A percentile compares a stretch with the other conserved stretches of the same genome.
Evolutionary conservation across 1,140 invertebrate species (phyloP).

Genomic region (Heliconius melpomene): DNA sequence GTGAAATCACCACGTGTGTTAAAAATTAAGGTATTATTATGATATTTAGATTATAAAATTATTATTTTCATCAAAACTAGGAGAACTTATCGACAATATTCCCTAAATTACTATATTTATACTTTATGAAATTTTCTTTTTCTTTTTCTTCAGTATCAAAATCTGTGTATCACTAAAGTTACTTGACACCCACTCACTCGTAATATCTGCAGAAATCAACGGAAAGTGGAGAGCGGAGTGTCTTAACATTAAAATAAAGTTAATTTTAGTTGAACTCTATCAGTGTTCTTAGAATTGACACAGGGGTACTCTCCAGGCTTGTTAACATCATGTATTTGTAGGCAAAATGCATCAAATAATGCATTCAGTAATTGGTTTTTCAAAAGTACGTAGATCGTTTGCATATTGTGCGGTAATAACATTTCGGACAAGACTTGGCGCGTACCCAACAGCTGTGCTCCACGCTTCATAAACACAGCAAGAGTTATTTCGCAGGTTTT

Average conservation of each 20-base stretch:
- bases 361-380: neutral
- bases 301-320: neutral
- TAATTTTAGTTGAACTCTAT: too few species aligned
- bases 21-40: neutral
- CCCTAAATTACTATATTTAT: too few species aligned
- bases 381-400: neutral
- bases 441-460: constrained; percentile 19
- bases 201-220: too few species aligned
- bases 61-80: neutral
- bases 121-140: too few species aligned
- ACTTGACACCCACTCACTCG: too few species aligned
- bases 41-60: neutral
- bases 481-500: neutral
- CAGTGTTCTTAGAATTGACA: neutral
- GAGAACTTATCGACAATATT: too few species aligned
- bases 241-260: too few species aligned
- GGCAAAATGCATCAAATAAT: neutral
- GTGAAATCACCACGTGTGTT: constrained; percentile 7
- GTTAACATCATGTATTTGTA: neutral
- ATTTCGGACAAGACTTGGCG: constrained; percentile 25
- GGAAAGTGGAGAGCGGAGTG: too few species aligned
- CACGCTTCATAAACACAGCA: constrained; percentile 8
- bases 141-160: too few species aligned
- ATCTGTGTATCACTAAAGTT: too few species aligned
- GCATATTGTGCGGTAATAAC: neutral